Evolutionary conservation across 2,797 vertebrate species (phyloP), one percentile per base, ranked within the genome.

Genomic region (Chanos chanos): DNA sequence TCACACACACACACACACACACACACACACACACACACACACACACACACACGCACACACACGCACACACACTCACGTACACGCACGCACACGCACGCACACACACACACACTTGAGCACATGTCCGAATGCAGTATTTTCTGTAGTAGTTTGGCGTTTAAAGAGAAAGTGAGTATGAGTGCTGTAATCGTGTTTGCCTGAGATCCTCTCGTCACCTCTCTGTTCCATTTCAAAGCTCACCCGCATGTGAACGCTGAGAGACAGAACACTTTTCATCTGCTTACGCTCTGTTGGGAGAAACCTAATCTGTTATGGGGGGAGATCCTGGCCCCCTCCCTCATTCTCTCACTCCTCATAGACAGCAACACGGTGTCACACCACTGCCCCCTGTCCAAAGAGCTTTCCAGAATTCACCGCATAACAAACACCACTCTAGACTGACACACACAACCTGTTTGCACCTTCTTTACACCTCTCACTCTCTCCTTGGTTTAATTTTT

Each of bases 151-250:
- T n/a, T n/a, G n/a, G n/a, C n/a, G n/a, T n/a, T n/a, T n/a, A n/a
- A n/a, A n/a, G n/a, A n/a, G n/a, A n/a, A n/a, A n/a, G n/a, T n/a
- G n/a, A n/a, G n/a, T n/a, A 21, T 43, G 37, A 47, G 58, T 28
- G 18, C 34, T 47, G 61, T 50, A 59, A 65, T 50, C 31, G 53
- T 18, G 24, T 48, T 53, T 56, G 51, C 34, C 31, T 24, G 31
- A 6, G 33, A 50, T 61, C 44, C 25, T 33, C 5, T 25, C 44
- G 31, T 19, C 52, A 57, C 27, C 36, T 55, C 43, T 40, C 47
- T 64, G 54, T 66, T 40, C 51, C 55, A 51, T 56, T 73, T 71
- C 49, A 71, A 71, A 71, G 57, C 37, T 34, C 30, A 60, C 18
- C 71, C 66, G 40, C 65, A 48, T 63, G 40, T 64, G 49, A 47